Conservation (phyloP, 2,113 vertebrate species). For the Colius striatus region DNA sequence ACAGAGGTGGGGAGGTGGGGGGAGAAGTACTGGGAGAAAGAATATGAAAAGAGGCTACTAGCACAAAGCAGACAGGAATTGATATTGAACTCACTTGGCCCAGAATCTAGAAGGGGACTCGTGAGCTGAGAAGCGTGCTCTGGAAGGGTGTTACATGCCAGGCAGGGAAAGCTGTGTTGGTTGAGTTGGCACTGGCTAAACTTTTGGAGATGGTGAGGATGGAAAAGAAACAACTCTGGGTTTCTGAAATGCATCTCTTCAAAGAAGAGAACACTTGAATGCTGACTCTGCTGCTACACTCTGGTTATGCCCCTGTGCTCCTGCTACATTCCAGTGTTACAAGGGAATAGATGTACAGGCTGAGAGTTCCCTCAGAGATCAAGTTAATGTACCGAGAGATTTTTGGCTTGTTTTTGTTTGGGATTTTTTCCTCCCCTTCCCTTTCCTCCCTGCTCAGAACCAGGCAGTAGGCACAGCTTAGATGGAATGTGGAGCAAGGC, state of each 20-base stretch:
- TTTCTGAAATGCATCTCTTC: neutral
- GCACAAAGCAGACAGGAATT: neutral
- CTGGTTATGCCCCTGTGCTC: neutral
- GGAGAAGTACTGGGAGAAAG: neutral
- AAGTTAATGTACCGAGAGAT: neutral
- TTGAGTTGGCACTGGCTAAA: neutral
- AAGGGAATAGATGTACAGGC: neutral
- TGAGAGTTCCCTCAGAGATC: neutral
- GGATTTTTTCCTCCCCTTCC: no score
- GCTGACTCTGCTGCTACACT: neutral
- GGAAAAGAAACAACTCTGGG: neutral
- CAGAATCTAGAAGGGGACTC: neutral
- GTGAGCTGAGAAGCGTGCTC: neutral
- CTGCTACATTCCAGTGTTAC: neutral
- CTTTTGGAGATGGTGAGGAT: neutral
- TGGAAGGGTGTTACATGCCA: neutral
- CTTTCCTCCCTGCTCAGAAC: neutral
- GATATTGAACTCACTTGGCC: neutral
- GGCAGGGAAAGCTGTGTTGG: neutral
- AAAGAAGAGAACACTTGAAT: neutral
- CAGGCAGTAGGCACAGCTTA: neutral
- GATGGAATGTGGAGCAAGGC: neutral
- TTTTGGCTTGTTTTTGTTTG: no score
- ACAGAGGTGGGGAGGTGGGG: neutral
- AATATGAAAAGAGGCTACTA: neutral